A percentile compares a stretch with the other conserved stretches of the same genome.
Evolutionary conservation across 2,888 invertebrate species (phyloP).

Genomic region (Meiosimyza decipiens): DNA sequence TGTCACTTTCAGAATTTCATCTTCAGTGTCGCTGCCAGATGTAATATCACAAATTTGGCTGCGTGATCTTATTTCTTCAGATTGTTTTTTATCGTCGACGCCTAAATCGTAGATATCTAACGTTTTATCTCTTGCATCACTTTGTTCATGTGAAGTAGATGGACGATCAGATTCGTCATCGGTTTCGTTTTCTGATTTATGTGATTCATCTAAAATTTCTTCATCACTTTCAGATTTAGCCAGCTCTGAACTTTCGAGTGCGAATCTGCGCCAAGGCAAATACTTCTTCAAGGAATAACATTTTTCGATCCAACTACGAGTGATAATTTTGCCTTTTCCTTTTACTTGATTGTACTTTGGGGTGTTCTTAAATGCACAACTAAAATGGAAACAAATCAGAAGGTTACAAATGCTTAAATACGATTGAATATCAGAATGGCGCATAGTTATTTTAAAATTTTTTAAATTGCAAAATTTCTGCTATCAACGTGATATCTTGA

Average conservation of each 20-base stretch:
- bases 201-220: conserved; percentile 57
- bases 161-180: not conserved
- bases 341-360: conserved; percentile 84
- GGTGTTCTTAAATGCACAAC: conserved; percentile 90
- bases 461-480: too few relatives aligned
- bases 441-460: too few relatives aligned
- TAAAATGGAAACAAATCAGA: conserved; percentile 62
- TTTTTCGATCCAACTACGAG: conserved; percentile 79
- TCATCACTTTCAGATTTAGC: conserved; percentile 62
- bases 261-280: conserved; percentile 64
- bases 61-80: not conserved
- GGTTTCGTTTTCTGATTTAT: conserved; percentile 42
- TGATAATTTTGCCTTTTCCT: conserved; percentile 73
- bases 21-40: conserved; percentile 63
- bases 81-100: not conserved
- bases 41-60: conserved; percentile 22
- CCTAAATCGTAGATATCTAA: not conserved
- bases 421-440: too few relatives aligned
- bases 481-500: too few relatives aligned
- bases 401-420: too few relatives aligned
- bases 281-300: conserved; percentile 72
- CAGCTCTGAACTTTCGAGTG: conserved; percentile 55
- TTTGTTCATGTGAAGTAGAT: not conserved
- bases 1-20: conserved; percentile 58
- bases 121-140: not conserved